A percentile compares a stretch with the other conserved stretches of the same genome.
Conservation (phyloP, 2,888 invertebrate species). For the Drosophila tanythrix region DNA sequence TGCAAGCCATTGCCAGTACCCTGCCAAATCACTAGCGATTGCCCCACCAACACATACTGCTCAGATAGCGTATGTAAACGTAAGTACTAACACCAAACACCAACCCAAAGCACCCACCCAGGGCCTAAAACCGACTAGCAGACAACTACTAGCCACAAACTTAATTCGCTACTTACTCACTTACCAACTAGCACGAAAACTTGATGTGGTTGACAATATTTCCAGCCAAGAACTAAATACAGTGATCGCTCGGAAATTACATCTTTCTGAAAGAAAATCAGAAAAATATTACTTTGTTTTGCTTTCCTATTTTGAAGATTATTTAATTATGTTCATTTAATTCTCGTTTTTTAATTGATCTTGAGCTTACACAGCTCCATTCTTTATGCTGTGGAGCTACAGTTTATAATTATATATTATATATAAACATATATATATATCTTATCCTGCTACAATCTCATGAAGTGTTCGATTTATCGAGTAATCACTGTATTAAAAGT, state of each 20-base stretch:
- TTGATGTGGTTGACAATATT: neutral
- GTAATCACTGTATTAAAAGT: too few relatives aligned
- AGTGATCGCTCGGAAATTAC: neutral
- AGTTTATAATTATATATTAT: neutral
- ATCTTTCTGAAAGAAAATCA: neutral
- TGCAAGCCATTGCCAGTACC: conserved; percentile 91
- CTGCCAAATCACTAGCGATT: conserved; percentile 90
- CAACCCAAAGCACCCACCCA: conserved; percentile 35
- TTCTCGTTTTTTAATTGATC: neutral
- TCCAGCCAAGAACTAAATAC: conserved; percentile 1
- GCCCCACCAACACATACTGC: conserved; percentile 92
- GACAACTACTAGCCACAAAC: conserved; percentile 46
- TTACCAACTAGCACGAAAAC: conserved; percentile 58
- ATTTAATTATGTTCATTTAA: neutral
- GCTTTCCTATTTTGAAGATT: neutral
- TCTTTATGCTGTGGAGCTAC: neutral
- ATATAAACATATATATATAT: neutral
- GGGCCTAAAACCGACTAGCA: conserved; percentile 45
- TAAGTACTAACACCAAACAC: conserved; percentile 85
- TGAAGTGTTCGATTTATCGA: too few relatives aligned
- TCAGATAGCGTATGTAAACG: conserved; percentile 92
- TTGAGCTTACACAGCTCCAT: neutral
- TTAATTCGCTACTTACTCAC: conserved; percentile 54
- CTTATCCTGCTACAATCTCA: neutral
- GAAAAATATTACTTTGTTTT: neutral